Percentiles rank a stretch among this genome's conserved stretches.
These are phyloP conservation scores for Conistra vaccinii DNA, from an alignment of 2,888 invertebrate genomes.

Conservation along the genomic window DNA sequence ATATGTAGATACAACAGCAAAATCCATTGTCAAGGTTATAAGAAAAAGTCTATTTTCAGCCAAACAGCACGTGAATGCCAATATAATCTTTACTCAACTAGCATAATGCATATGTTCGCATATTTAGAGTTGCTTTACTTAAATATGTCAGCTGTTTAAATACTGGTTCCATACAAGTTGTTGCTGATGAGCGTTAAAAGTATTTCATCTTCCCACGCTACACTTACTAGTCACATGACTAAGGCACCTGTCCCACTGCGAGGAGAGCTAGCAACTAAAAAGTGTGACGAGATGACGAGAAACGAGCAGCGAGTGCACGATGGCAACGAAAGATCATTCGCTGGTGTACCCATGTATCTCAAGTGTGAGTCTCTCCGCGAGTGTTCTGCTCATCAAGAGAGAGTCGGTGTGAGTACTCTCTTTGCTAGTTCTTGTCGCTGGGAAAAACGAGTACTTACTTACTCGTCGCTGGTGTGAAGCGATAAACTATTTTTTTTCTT, in stretches of 20 bases:
- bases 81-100: not conserved
- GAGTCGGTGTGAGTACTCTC: not conserved
- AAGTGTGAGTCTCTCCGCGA: not conserved
- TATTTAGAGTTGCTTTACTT: not conserved
- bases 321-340: not conserved
- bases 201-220: constrained; percentile 30
- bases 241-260: not conserved
- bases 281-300: not conserved
- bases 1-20: not conserved
- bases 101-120: constrained; percentile 29
- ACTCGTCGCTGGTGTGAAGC: not conserved
- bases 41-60: constrained; percentile 14
- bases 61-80: constrained; percentile 16
- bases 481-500: too few relatives aligned
- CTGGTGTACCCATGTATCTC: not conserved
- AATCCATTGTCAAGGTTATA: constrained; percentile 34
- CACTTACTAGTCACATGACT: constrained; percentile 9
- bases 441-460: not conserved
- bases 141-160: constrained; percentile 49
- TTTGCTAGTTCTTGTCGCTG: not conserved
- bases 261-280: not conserved
- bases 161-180: constrained; percentile 11
- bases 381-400: not conserved
- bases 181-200: constrained; percentile 20
- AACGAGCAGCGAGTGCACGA: not conserved